These are phyloP conservation scores for Dicranocentrus wangi DNA, from an alignment of 2,888 invertebrate genomes.

Conservation along the genomic window DNA sequence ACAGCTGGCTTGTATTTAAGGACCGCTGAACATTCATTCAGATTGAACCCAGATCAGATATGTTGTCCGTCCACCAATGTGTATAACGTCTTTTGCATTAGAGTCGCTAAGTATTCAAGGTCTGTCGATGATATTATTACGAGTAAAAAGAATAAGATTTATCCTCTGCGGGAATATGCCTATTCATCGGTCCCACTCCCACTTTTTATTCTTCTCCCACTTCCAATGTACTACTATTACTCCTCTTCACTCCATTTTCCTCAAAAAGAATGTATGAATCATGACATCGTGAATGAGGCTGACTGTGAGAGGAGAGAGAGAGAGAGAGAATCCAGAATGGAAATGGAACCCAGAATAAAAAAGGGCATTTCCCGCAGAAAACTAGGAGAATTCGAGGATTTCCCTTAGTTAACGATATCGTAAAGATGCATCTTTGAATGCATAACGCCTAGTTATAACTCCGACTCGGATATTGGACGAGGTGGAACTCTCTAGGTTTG, in stretches of 20 bases:
- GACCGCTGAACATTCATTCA: too few species aligned
- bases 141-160: constrained; percentile 25
- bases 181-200: neutral
- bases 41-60: too few species aligned
- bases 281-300: constrained; percentile 38
- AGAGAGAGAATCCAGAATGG: constrained; percentile 14
- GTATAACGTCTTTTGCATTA: too few species aligned
- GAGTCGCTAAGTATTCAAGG: constrained; percentile 38
- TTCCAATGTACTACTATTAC: neutral
- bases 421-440: constrained; percentile 40
- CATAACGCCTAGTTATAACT: neutral
- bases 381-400: too few species aligned
- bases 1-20: too few species aligned
- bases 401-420: constrained; percentile 32
- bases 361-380: neutral
- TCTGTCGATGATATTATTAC: constrained; percentile 26
- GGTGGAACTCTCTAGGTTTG: too few species aligned
- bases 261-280: constrained; percentile 46
- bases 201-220: neutral
- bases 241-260: neutral
- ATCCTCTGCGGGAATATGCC: constrained; percentile 22
- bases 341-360: neutral
- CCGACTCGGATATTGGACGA: neutral
- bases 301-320: constrained; percentile 14
- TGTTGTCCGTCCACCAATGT: too few species aligned